Percentiles rank a stretch among this genome's conserved stretches.
These are phyloP conservation scores for Drosophila kanekoi DNA, from an alignment of 2,888 invertebrate species.

Conservation along the genomic window DNA sequence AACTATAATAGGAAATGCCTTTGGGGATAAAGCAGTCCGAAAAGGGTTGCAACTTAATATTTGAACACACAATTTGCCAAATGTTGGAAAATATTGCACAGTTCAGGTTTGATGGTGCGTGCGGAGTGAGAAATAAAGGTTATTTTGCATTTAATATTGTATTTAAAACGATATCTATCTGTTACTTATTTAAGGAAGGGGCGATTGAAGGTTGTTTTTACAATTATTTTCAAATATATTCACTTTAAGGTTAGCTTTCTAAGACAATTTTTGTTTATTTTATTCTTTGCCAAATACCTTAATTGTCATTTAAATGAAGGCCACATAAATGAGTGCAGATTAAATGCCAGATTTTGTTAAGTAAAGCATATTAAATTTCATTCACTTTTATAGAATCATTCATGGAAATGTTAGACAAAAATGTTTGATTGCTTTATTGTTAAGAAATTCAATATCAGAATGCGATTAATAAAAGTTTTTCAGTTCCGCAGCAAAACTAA, in stretches of 20 bases:
- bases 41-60: constrained; percentile 37
- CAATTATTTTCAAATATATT: too few species aligned
- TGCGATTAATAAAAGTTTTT: constrained; percentile 11
- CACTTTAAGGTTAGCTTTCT: too few species aligned
- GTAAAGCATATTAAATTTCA: too few species aligned
- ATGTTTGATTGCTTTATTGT: neutral
- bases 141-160: constrained; percentile 15
- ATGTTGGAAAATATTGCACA: constrained; percentile 20
- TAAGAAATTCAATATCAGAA: neutral
- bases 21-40: constrained; percentile 39
- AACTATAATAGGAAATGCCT: constrained; percentile 71
- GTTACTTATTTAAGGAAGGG: neutral
- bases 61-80: constrained; percentile 22
- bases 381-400: too few species aligned
- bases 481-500: neutral
- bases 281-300: too few species aligned
- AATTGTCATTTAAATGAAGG: too few species aligned
- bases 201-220: too few species aligned
- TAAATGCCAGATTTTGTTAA: too few species aligned
- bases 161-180: neutral
- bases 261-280: too few species aligned
- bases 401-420: neutral
- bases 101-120: neutral
- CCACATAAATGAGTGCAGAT: too few species aligned
- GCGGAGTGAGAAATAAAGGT: neutral